phyloP scores from a whole-genome alignment of 2,797 vertebrate genomes.

The Rhinogobio ventralis region DNA sequence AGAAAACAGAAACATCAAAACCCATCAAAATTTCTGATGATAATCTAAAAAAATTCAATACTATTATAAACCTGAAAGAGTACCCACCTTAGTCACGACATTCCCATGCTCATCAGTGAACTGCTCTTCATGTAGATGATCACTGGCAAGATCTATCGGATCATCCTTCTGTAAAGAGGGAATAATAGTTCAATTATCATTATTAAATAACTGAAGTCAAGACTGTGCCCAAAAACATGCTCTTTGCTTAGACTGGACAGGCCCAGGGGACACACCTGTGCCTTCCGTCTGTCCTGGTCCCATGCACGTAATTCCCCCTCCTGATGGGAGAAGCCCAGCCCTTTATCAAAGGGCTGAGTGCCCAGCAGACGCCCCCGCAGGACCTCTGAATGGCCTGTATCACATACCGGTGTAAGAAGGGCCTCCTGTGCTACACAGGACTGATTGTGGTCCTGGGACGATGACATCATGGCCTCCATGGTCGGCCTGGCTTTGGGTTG shows the following conservation, averaged over 20 bases:
- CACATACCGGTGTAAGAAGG: constrained; percentile 76
- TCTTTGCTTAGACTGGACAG: constrained; percentile 38
- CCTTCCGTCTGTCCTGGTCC: constrained; percentile 74
- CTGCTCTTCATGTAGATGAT: constrained; percentile 77
- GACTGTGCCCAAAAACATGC: constrained; percentile 20
- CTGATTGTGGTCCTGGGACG: constrained; percentile 69
- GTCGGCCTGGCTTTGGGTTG: constrained; percentile 59
- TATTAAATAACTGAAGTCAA: constrained; percentile 1
- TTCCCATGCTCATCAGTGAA: constrained; percentile 90
- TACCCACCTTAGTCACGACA: constrained; percentile 82
- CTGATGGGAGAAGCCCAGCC: constrained; percentile 70
- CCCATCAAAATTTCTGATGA: background rate
- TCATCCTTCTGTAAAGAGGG: constrained; percentile 56
- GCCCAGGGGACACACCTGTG: constrained; percentile 68
- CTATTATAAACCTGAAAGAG: background rate
- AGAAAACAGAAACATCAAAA: constrained; percentile 2
- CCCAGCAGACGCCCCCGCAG: constrained; percentile 75
- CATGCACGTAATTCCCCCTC: constrained; percentile 69
- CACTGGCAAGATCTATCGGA: constrained; percentile 47
- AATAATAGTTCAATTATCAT: background rate
- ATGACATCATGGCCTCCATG: constrained; percentile 55
- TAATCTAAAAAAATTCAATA: constrained; percentile 1
- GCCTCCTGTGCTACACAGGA: constrained; percentile 77
- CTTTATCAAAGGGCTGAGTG: constrained; percentile 73
- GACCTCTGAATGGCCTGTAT: constrained; percentile 78